phyloP scores from a whole-genome alignment of 1,140 invertebrate genomes.

The Paracyclopina nana region DNA sequence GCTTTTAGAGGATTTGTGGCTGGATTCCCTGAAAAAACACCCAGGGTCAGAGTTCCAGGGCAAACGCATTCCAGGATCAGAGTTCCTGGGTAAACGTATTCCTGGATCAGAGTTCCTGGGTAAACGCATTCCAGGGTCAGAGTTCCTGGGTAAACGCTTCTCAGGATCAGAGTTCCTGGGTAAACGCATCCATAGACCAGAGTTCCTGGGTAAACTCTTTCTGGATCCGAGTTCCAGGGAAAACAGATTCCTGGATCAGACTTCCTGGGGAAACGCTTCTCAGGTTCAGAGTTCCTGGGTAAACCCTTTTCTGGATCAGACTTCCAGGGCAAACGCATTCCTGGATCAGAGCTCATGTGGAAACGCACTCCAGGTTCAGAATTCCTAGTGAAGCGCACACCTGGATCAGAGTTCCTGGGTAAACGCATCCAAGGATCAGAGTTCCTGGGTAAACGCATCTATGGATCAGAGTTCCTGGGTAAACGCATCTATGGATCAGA shows the following conservation, averaged over 20 bases:
- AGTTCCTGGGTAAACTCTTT: conserved; percentile 21
- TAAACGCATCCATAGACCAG: conserved; percentile 20
- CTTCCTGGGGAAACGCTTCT: conserved; percentile 16
- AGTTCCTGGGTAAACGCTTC: conserved; percentile 21
- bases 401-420: background rate
- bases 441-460: background rate
- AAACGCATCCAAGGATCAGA: background rate
- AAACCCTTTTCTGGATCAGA: conserved; percentile 18
- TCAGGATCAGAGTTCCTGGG: conserved; percentile 19
- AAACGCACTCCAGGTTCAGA: background rate
- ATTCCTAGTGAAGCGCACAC: background rate
- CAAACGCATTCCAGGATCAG: conserved; percentile 4
- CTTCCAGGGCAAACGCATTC: conserved; percentile 17
- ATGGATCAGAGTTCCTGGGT: background rate
- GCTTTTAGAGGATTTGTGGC: too few species aligned
- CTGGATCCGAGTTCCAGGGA: conserved; percentile 21
- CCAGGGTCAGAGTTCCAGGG: too few species aligned
- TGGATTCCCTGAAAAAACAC: too few species aligned
- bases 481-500: background rate
- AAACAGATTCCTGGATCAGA: conserved; percentile 17
- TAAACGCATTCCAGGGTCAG: conserved; percentile 20
- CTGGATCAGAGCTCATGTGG: background rate
- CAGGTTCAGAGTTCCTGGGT: conserved; percentile 20
- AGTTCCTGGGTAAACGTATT: conserved; percentile 6
- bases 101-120: conserved; percentile 19